Base-by-base conservation (phyloP, 2,888 invertebrate species). In the Papilio gigon region DNA sequence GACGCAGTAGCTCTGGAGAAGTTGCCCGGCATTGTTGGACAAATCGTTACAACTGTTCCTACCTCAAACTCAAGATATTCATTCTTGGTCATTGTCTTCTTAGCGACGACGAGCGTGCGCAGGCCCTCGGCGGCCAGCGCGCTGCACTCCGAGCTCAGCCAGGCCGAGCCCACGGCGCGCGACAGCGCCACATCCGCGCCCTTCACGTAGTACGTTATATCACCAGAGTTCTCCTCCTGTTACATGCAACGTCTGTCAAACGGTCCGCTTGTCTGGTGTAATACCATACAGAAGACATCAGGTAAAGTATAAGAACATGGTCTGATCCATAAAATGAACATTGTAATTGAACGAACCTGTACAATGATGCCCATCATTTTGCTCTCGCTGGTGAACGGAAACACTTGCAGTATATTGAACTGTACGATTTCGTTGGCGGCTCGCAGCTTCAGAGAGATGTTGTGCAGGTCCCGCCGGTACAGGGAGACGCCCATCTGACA, bases 181-280 rank as follows among this genome's bases (percentile, higher is more conserved):
- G 96, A 93, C 95, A 99, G 96, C 0, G 99, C 90, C 5, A 98
- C 96, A 88, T 99, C 99, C 0, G 99, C 99, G 14, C 99, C 99
- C 89, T 99, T 99, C 84, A 99, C 93, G 90, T 98, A 98, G 87
- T 99, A 99, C 14, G 95, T 95, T 70, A 99, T 98, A 84, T 97
- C 97, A 0, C 96, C 97, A 0, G 95, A 95, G 71, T 91, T 92
- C 67, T 94, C 92, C 75, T 95, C 98, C 94, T 95, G 79, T n/a
- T 44, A n/a, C n/a, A n/a, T n/a, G n/a, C n/a, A n/a, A n/a, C n/a
- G n/a, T n/a, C n/a, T n/a, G n/a, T n/a, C n/a, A n/a, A n/a, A n/a
- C n/a, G n/a, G n/a, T n/a, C n/a, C n/a, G n/a, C n/a, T n/a, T n/a
- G n/a, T n/a, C n/a, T n/a, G n/a, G n/a, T n/a, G n/a, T n/a, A n/a